Evolutionary conservation across 2,797 vertebrate species (phyloP).

Genomic region (Tragopan temminckii): DNA sequence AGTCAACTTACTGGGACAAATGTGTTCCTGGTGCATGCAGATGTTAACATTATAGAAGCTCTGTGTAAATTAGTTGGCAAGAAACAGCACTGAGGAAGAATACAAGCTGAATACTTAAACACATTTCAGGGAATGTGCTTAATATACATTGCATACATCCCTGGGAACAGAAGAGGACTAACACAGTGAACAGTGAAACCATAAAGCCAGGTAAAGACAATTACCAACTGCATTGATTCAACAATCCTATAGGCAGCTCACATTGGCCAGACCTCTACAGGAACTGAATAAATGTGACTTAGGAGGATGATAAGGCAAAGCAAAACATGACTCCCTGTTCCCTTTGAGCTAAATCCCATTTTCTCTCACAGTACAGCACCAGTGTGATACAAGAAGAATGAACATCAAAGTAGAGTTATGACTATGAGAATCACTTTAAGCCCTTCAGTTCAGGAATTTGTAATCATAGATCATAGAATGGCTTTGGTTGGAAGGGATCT

Average conservation of each 20-base stretch:
- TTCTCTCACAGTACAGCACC: not conserved
- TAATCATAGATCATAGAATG: not conserved
- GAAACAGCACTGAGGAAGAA: not conserved
- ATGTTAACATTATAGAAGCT: not conserved
- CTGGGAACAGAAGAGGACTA: not conserved
- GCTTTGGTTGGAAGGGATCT: no score
- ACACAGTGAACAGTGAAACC: not conserved
- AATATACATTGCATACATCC: not conserved
- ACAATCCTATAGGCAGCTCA: not conserved
- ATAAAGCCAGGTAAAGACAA: not conserved
- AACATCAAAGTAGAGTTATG: not conserved
- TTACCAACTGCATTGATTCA: not conserved
- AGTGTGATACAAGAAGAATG: not conserved
- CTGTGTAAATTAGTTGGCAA: not conserved
- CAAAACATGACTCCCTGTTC: not conserved
- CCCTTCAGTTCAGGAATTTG: not conserved
- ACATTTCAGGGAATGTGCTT: not conserved
- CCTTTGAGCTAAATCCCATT: not conserved
- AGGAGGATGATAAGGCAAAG: not conserved
- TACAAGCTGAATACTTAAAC: not conserved
- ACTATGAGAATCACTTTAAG: not conserved
- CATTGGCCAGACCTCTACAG: not conserved
- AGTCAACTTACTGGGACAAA: not conserved
- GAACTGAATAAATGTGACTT: not conserved
- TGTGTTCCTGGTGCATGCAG: fast-evolving